These are phyloP conservation scores for Procambarus virginalis DNA, from an alignment of 1,140 invertebrate genomes.

Conservation along the genomic window DNA sequence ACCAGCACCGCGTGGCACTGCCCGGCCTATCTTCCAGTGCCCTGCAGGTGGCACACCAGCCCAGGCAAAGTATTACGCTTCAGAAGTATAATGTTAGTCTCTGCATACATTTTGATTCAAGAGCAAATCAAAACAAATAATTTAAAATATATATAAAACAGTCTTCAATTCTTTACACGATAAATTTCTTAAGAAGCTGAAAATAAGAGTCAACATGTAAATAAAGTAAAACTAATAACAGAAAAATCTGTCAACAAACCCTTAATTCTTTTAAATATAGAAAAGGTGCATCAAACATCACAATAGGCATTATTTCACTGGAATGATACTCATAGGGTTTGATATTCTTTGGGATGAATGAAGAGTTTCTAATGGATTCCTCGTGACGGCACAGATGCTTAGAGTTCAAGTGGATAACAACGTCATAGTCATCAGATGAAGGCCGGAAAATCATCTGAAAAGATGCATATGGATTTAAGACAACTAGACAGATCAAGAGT, in stretches of 20 bases:
- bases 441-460: slow-evolving; percentile 79
- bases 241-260: slow-evolving; percentile 75
- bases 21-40: no score
- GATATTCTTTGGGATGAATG: not conserved
- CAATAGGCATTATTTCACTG: slow-evolving; percentile 81
- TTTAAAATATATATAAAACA: no score
- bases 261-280: slow-evolving; percentile 84
- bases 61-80: no score
- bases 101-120: no score
- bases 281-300: slow-evolving; percentile 85
- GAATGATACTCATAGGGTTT: not conserved
- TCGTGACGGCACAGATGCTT: slow-evolving; percentile 77
- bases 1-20: no score
- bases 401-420: slow-evolving; percentile 83
- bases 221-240: not conserved
- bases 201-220: no score
- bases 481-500: not conserved
- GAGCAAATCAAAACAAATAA: no score
- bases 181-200: no score
- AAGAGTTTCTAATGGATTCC: slow-evolving; percentile 73
- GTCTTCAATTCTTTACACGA: no score
- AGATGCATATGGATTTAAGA: slow-evolving; percentile 70
- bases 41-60: no score
- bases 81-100: no score
- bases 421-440: slow-evolving; percentile 82